A percentile compares a stretch with the other conserved stretches of the same genome.
Evolutionary conservation across 2,797 vertebrate genomes (phyloP).

Genomic region (Hydrophis major): DNA sequence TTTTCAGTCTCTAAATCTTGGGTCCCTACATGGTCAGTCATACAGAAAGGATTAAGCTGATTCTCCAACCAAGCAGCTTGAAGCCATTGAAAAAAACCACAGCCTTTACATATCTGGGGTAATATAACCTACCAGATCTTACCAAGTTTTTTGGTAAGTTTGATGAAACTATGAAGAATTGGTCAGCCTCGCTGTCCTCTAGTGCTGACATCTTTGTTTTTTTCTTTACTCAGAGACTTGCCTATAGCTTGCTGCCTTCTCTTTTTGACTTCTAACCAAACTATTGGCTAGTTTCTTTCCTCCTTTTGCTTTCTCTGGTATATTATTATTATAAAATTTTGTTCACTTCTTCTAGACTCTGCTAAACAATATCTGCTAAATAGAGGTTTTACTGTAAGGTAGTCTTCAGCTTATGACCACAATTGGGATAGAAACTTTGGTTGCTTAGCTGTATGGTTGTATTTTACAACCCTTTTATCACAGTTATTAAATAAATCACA

Average conservation of each 20-base stretch:
- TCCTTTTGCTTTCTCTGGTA: not conserved
- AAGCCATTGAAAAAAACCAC: not conserved
- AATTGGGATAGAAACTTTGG: not conserved
- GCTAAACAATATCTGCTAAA: not conserved
- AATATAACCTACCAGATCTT: not conserved
- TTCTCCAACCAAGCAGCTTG: not conserved
- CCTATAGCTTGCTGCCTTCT: not conserved
- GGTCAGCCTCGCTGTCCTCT: not conserved
- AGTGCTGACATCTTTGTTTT: not conserved
- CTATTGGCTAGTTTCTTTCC: not conserved
- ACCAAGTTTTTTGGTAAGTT: not conserved
- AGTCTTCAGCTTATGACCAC: not conserved
- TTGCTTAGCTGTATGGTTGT: not conserved
- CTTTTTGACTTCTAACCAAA: not conserved
- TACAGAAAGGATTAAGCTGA: not conserved
- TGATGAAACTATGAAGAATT: not conserved
- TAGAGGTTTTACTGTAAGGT: not conserved
- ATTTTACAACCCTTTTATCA: not conserved
- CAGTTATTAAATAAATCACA: not conserved
- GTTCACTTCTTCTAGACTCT: not conserved
- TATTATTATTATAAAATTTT: not conserved
- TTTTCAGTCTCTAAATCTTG: not conserved
- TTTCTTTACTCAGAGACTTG: not conserved
- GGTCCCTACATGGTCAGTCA: not conserved
- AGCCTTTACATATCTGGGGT: not conserved